These are phyloP conservation scores for Drosophila prolongata DNA, from an alignment of 2,888 invertebrate genomes.

Conservation along the genomic window DNA sequence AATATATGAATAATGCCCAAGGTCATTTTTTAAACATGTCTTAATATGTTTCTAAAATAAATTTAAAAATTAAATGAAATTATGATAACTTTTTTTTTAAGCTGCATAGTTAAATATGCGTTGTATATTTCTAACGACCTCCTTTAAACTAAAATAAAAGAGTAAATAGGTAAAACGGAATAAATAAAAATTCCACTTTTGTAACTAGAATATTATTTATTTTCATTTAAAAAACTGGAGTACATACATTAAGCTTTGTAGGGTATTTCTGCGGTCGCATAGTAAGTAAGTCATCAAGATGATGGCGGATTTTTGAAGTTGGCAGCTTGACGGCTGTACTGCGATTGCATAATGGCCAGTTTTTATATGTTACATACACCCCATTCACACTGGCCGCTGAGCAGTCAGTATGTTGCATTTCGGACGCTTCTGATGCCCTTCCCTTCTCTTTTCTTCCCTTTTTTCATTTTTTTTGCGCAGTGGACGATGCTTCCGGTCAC, in stretches of 20 bases:
- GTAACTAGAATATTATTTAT: too few relatives aligned
- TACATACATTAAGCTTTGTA: background rate
- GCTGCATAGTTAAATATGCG: too few relatives aligned
- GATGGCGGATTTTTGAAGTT: conserved; percentile 15
- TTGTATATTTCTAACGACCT: too few relatives aligned
- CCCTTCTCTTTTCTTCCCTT: conserved; percentile 28
- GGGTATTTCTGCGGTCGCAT: background rate
- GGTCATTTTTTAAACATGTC: too few relatives aligned
- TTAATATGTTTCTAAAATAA: too few relatives aligned
- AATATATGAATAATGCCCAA: too few relatives aligned
- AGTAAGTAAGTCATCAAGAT: background rate
- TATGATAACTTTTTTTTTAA: too few relatives aligned
- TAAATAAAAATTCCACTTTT: too few relatives aligned
- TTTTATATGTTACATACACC: conserved; percentile 6
- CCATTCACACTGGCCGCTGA: conserved; percentile 5
- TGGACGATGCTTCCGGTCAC: conserved; percentile 90
- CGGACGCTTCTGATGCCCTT: conserved; percentile 56
- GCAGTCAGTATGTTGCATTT: conserved; percentile 3
- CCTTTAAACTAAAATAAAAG: too few relatives aligned
- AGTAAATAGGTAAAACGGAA: too few relatives aligned
- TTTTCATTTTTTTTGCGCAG: conserved; percentile 82
- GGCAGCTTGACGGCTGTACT: conserved; percentile 13
- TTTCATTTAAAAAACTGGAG: too few relatives aligned
- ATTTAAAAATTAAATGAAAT: too few relatives aligned
- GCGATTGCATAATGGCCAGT: conserved; percentile 36